Evolutionary conservation across 37 sponge, comb jelly and placozoan genomes (phyloP).

Genomic region (Chondrilla cf. caribensis): DNA sequence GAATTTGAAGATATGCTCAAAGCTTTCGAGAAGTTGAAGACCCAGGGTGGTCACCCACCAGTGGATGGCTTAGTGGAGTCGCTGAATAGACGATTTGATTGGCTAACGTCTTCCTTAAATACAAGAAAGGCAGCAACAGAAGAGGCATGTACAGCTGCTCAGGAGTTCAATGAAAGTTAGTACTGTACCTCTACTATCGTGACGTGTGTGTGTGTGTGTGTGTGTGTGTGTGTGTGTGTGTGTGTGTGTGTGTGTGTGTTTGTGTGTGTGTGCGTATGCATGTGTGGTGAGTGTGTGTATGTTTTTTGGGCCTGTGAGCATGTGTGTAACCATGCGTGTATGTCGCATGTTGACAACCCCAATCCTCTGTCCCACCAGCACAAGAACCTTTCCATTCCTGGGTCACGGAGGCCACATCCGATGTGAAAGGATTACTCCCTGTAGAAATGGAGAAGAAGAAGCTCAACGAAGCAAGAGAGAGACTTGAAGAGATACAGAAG

Average conservation of each 20-base stretch:
- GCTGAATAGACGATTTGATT: not conserved
- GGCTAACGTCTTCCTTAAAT: not conserved
- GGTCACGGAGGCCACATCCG: conserved; percentile 34
- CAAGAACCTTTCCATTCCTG: conserved; percentile 55
- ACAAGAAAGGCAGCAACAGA: not conserved
- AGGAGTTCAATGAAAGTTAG: not conserved
- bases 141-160: not conserved
- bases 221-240: not conserved
- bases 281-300: too few species aligned
- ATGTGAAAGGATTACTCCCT: conserved; percentile 39
- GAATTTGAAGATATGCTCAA: not conserved
- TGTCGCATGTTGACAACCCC: not conserved
- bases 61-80: not conserved
- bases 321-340: too few species aligned
- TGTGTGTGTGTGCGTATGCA: too few species aligned
- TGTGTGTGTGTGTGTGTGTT: too few species aligned
- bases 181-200: not conserved
- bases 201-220: not conserved
- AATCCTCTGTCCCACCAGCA: not conserved
- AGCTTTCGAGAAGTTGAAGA: not conserved
- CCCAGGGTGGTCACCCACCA: conserved; percentile 11
- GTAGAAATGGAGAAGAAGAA: conserved; percentile 47
- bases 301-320: too few species aligned
- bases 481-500: not conserved
- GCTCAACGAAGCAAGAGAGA: conserved; percentile 12